Conservation (phyloP, 2,113 vertebrate species). For the Ramphastos sulfuratus region DNA sequence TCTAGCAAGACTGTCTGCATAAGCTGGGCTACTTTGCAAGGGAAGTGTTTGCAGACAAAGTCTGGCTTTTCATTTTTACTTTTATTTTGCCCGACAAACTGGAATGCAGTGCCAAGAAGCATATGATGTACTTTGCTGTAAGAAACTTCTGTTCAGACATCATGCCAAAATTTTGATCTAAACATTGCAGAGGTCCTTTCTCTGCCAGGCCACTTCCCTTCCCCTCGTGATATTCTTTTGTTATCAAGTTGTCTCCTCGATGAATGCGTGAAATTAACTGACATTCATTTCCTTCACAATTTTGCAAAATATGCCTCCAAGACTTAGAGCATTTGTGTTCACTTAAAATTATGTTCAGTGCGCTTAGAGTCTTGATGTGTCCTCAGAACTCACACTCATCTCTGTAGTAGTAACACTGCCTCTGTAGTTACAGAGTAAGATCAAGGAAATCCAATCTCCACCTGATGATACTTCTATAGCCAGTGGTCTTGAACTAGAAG, state of each 20-base stretch:
- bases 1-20: neutral
- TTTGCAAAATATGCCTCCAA: slow-evolving; percentile 11
- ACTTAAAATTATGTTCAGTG: neutral
- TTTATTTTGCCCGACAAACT: neutral
- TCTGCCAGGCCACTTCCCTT: neutral
- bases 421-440: neutral
- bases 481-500: neutral
- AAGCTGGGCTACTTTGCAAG: neutral
- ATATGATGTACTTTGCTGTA: neutral
- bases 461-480: neutral
- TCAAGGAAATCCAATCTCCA: neutral
- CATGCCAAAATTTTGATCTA: neutral
- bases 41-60: neutral
- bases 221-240: slow-evolving; percentile 12
- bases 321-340: neutral
- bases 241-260: neutral
- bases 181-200: neutral
- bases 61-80: neutral
- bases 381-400: neutral
- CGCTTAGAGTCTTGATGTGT: neutral
- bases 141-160: neutral
- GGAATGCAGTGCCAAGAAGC: neutral
- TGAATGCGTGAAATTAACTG: neutral
- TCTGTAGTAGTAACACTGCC: too few relatives aligned
- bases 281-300: neutral